phyloP scores from a whole-genome alignment of 1,140 invertebrate genomes.

The Uloborus diversus region DNA sequence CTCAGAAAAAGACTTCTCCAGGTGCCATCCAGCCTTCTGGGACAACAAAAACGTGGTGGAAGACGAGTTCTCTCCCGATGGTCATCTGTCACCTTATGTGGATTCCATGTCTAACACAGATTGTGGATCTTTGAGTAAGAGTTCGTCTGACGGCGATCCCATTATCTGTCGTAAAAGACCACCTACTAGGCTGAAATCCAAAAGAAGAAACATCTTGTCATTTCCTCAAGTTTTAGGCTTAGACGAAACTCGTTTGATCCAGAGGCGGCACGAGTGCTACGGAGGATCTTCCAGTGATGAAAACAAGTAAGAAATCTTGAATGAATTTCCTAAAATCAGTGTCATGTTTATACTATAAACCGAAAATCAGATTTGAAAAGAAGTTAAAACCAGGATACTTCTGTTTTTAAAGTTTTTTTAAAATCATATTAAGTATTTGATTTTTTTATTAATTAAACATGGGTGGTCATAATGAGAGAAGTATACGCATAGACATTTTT shows the following conservation, averaged over 20 bases:
- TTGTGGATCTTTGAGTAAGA: slow-evolving; percentile 66
- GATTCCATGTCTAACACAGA: slow-evolving; percentile 61
- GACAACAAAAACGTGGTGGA: slow-evolving; percentile 34
- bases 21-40: slow-evolving; percentile 5
- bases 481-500: no score
- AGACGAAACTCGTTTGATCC: slow-evolving; percentile 68
- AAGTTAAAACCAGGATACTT: no score
- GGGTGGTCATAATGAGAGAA: no score
- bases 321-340: no score
- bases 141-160: slow-evolving; percentile 65
- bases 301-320: slow-evolving; percentile 69
- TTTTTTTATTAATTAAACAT: no score
- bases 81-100: slow-evolving; percentile 40
- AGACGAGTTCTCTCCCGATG: slow-evolving; percentile 32
- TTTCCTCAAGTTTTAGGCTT: slow-evolving; percentile 73
- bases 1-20: neutral
- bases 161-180: slow-evolving; percentile 60
- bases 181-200: slow-evolving; percentile 64
- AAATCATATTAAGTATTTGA: no score
- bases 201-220: slow-evolving; percentile 66
- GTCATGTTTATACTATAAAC: no score
- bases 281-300: slow-evolving; percentile 86
- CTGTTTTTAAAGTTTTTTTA: no score
- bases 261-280: slow-evolving; percentile 79
- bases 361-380: no score